Evolutionary conservation across 2,888 invertebrate genomes (phyloP).

Genomic region (Torymus aiolomorphi): DNA sequence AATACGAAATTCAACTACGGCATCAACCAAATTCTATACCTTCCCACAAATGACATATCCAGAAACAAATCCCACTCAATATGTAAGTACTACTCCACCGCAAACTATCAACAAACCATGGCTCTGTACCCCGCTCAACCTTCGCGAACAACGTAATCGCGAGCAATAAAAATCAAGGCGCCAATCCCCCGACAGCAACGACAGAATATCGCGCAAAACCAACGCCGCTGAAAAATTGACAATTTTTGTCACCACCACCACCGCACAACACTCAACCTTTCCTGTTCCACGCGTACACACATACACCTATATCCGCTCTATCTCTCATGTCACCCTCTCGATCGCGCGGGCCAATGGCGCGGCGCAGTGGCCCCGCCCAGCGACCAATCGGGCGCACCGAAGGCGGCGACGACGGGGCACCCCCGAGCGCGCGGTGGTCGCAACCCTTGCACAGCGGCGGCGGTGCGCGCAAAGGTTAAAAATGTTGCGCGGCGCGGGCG

Average conservation of each 20-base stretch:
- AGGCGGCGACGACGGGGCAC: background rate
- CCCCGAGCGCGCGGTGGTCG: background rate
- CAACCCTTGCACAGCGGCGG: slow-evolving; percentile 18
- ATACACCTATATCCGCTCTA: no score
- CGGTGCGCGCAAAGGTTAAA: slow-evolving; percentile 20
- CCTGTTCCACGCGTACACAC: no score
- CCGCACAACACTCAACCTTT: background rate
- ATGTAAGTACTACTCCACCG: no score
- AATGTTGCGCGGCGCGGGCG: slow-evolving; percentile 13
- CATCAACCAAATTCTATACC: no score
- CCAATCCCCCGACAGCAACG: no score
- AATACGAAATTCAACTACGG: no score
- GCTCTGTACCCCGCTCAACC: no score
- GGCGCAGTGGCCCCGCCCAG: slow-evolving; percentile 27
- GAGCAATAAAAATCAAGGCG: no score
- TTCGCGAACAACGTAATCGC: no score
- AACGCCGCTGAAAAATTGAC: background rate
- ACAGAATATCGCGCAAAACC: background rate
- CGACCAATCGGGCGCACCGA: slow-evolving; percentile 31
- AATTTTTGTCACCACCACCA: background rate
- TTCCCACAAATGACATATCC: no score
- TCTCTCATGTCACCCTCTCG: background rate
- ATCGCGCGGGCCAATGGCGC: slow-evolving; percentile 22
- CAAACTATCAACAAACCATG: no score
- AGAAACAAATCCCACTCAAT: no score